phyloP scores from a whole-genome alignment of 2,113 vertebrate genomes.

The Pardalotus punctatus region DNA sequence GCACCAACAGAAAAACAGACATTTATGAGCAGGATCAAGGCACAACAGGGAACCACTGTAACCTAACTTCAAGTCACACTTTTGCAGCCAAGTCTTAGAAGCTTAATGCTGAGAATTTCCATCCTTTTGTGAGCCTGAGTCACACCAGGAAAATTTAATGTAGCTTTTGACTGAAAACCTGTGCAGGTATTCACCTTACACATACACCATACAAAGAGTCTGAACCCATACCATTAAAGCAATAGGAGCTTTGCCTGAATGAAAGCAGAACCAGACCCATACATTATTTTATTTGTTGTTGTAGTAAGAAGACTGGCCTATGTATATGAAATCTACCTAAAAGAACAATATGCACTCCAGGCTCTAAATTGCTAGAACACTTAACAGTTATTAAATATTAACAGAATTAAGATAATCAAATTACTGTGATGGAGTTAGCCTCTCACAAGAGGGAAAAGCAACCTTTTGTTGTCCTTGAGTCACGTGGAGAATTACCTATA shows the following conservation, averaged over 20 bases:
- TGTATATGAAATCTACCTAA: neutral
- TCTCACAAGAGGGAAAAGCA: neutral
- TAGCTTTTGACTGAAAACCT: neutral
- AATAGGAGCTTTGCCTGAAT: neutral
- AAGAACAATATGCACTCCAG: neutral
- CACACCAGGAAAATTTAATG: neutral
- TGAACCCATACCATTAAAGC: neutral
- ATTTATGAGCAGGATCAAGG: conserved; percentile 11
- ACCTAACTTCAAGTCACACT: neutral
- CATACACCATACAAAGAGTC: neutral
- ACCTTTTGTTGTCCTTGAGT: neutral
- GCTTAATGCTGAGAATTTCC: neutral
- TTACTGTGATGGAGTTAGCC: neutral
- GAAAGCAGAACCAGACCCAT: neutral
- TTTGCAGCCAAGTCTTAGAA: neutral
- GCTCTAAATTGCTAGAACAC: neutral
- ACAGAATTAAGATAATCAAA: neutral
- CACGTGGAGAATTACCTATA: neutral
- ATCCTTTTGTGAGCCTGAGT: neutral
- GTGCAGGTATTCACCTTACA: neutral
- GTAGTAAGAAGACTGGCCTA: neutral
- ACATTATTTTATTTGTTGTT: neutral
- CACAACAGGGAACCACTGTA: neutral
- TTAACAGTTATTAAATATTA: neutral
- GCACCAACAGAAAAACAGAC: neutral